These are phyloP conservation scores for Scaptomyza polygonia DNA, from an alignment of 2,888 invertebrate species.

Conservation along the genomic window DNA sequence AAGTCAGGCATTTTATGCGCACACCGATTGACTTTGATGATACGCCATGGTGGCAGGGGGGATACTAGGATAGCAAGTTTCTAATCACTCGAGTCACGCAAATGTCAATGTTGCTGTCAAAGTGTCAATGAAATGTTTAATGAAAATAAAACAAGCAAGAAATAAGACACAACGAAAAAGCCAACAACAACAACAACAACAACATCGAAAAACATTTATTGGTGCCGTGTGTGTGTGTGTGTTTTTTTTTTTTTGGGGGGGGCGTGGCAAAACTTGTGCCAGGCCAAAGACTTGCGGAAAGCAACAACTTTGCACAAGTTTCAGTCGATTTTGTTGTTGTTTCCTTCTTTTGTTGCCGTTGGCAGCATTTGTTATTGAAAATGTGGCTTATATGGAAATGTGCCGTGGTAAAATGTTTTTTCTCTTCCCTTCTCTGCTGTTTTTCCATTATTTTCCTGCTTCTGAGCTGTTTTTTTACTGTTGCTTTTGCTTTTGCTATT, in stretches of 20 bases:
- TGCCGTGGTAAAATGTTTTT: conserved; percentile 43
- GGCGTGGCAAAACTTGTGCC: conserved; percentile 30
- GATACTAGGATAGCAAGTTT: conserved; percentile 47
- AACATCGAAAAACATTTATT: conserved; percentile 3
- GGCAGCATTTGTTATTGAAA: conserved; percentile 68
- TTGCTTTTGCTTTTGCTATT: conserved; percentile 47
- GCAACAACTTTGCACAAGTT: conserved; percentile 69
- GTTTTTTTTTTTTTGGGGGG: no score
- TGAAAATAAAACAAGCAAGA: conserved; percentile 76
- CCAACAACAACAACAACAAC: no score
- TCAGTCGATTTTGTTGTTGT: conserved; percentile 32
- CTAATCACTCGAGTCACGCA: conserved; percentile 78
- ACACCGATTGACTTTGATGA: conserved; percentile 33
- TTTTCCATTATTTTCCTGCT: conserved; percentile 4
- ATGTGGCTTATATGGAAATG: conserved; percentile 73
- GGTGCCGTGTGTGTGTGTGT: background rate
- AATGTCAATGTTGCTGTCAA: conserved; percentile 79
- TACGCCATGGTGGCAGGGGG: background rate
- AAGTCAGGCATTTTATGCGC: conserved; percentile 48
- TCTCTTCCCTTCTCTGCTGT: background rate
- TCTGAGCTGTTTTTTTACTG: background rate
- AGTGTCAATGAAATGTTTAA: conserved; percentile 80
- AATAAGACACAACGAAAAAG: conserved; percentile 44
- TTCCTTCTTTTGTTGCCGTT: conserved; percentile 15
- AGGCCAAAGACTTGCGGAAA: conserved; percentile 64